Percentiles rank a stretch among this genome's conserved stretches.
Evolutionary conservation across 1,140 invertebrate species (phyloP).

Genomic region (Sycophaga agraensis): DNA sequence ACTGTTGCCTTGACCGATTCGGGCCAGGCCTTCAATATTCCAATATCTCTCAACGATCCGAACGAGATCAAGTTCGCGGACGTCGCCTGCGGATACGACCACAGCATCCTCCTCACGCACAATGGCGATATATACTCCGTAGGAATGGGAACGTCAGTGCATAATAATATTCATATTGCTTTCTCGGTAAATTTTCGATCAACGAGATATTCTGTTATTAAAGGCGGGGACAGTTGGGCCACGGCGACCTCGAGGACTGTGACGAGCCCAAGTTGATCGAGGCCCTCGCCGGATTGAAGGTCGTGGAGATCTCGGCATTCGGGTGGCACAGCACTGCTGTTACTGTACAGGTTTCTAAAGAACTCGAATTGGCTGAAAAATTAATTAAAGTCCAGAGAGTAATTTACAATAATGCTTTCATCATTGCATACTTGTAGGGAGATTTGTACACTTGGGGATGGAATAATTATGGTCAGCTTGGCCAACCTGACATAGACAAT

Average conservation of each 20-base stretch:
- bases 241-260: constrained; percentile 66
- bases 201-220: too few relatives aligned
- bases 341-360: constrained; percentile 58
- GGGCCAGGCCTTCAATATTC: constrained; percentile 63
- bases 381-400: background rate
- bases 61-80: constrained; percentile 62
- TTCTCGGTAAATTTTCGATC: background rate
- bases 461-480: constrained; percentile 85
- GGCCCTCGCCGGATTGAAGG: constrained; percentile 71
- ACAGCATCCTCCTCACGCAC: constrained; percentile 71
- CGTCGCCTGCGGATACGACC: constrained; percentile 76
- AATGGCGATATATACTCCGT: constrained; percentile 75
- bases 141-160: constrained; percentile 76
- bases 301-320: constrained; percentile 69
- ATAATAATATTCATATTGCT: constrained; percentile 2
- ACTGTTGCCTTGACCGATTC: constrained; percentile 50
- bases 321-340: constrained; percentile 84
- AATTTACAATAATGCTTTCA: background rate
- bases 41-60: constrained; percentile 61
- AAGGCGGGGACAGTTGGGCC: constrained; percentile 83
- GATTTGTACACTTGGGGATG: constrained; percentile 91
- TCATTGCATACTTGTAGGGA: constrained; percentile 50
- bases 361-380: background rate
- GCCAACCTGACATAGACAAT: constrained; percentile 58
- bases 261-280: constrained; percentile 67